A percentile compares a stretch with the other conserved stretches of the same genome.
These are phyloP conservation scores for Drosophila mayaguana DNA, from an alignment of 2,888 invertebrate species.

Conservation along the genomic window DNA sequence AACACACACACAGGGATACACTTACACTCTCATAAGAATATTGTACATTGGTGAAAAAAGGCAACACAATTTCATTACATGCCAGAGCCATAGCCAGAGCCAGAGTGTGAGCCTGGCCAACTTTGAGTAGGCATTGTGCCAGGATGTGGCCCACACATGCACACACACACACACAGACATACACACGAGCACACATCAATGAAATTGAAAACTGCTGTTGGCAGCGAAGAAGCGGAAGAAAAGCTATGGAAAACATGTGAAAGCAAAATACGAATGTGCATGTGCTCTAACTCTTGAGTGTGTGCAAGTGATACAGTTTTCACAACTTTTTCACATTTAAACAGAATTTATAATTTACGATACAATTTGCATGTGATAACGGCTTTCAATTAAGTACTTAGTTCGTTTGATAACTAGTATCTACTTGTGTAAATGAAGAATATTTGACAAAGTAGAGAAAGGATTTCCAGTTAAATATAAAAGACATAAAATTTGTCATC, in stretches of 20 bases:
- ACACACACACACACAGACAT: background rate
- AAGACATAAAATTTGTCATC: no score
- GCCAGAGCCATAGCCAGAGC: conserved; percentile 27
- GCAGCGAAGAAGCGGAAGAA: conserved; percentile 27
- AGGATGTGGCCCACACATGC: conserved; percentile 17
- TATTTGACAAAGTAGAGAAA: background rate
- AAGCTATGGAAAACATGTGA: conserved; percentile 8
- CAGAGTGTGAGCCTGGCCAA: conserved; percentile 18
- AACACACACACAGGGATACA: background rate
- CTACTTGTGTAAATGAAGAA: background rate
- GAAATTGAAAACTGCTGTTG: conserved; percentile 62
- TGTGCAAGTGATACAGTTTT: background rate
- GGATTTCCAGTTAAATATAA: background rate
- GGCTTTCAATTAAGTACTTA: background rate
- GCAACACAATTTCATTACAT: conserved; percentile 71
- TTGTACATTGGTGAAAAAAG: conserved; percentile 55
- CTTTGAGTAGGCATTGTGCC: conserved; percentile 42
- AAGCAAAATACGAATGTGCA: conserved; percentile 6
- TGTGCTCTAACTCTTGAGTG: conserved; percentile 7
- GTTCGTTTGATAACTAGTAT: background rate
- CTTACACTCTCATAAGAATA: conserved; percentile 1
- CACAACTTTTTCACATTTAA: conserved; percentile 2
- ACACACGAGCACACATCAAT: conserved; percentile 50
- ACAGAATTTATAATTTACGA: background rate
- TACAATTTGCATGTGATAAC: background rate